Base-by-base conservation (phyloP, 1,140 invertebrate genomes). In the Sarcophaga bullata region DNA sequence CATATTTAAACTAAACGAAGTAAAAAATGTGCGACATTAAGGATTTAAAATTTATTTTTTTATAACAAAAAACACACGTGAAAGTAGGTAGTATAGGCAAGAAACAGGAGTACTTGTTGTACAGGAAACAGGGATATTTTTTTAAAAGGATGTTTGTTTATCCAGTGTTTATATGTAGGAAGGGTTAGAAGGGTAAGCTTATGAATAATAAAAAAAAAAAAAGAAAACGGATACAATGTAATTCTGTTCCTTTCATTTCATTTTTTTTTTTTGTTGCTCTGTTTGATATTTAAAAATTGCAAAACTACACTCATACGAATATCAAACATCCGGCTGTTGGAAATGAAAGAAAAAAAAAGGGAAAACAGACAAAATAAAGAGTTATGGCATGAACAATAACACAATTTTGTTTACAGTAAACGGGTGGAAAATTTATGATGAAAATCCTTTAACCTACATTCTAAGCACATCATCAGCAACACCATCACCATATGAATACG, bases 151-250 rank as follows among this genome's bases (percentile, higher is more conserved):
- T 89, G 86, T 89, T 89, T 89, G 88, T 89, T 89, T 89, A 89
- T 89, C 88, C 88, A 88, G 87, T 89, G 88, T 89, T 89, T 85
- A 78, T 88, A 37, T 37, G 25, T 37, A 37, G 25, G 4, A 37
- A 87, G 87, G 88, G 88, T 89, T 89, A 86, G 87, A 86, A 88
- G 87, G 85, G 86, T 86, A 89, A n/a, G 73, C 13, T 13, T 19
- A 49, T 76, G 48, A 9, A 52, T 8, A 10, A 4, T 19, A 76
- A 76, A 7, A 76, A 49, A 76, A 6, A 49, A 25, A 76, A 25
- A 73, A 25, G 19, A 50, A 50, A 52, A 78, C 75, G n/a, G 75
- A 11, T 19, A 78, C 75, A 78, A 78, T 78, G 75, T 49, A n/a
- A 10, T 3, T 62, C 15, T 78, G 19, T 78, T 50, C 9, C 50